phyloP scores from a whole-genome alignment of 2,797 vertebrate genomes.

The Ibycter americanus region DNA sequence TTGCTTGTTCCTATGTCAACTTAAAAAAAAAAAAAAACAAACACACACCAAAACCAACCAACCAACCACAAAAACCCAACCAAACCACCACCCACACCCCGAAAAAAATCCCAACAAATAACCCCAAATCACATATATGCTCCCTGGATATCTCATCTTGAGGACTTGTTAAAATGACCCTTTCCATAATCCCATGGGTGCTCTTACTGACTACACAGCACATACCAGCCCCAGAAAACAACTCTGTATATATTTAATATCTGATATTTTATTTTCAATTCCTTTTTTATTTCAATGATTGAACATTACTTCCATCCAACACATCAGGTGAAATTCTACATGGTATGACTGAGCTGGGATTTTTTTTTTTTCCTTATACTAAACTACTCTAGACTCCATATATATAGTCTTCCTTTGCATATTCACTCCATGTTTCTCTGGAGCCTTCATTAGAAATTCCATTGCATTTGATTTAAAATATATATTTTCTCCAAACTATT shows the following conservation, averaged over 20 bases:
- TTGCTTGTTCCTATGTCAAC: neutral
- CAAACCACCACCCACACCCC: no score
- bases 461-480: conserved; percentile 21
- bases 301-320: neutral
- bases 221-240: neutral
- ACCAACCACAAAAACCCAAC: neutral
- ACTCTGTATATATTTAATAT: neutral
- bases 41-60: neutral
- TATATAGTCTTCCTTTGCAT: neutral
- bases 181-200: neutral
- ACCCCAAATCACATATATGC: rapidly evolving
- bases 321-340: neutral
- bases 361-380: neutral
- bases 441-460: conserved; percentile 25
- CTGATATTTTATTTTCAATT: neutral
- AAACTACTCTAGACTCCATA: neutral
- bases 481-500: conserved; percentile 19
- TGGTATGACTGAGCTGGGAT: neutral
- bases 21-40: neutral
- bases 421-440: neutral
- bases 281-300: neutral
- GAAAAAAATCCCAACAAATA: neutral
- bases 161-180: neutral
- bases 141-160: neutral
- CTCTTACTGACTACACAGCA: neutral